Evolutionary conservation across 2,888 invertebrate genomes (phyloP).

Genomic region (Watsonalla cultraria): DNA sequence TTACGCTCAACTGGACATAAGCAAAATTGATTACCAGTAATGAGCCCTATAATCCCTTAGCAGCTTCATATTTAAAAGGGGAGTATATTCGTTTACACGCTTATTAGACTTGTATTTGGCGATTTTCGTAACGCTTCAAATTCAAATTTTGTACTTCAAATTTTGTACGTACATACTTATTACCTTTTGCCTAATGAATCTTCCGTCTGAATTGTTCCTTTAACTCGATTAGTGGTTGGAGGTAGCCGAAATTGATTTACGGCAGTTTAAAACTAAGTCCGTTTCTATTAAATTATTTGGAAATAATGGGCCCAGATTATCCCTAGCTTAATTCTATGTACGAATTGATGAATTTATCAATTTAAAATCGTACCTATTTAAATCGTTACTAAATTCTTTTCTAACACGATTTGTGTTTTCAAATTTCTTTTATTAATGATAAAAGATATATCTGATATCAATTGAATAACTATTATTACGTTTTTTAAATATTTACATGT

Average conservation of each 20-base stretch:
- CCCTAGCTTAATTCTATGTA: constrained; percentile 20
- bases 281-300: constrained; percentile 53
- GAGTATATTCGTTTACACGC: constrained; percentile 6
- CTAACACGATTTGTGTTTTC: no score
- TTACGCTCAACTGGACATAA: constrained; percentile 17
- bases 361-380: constrained; percentile 14
- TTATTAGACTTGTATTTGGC: background rate
- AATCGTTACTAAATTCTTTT: background rate
- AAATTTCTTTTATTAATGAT: no score
- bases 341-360: constrained; percentile 27
- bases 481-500: no score
- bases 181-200: constrained; percentile 25
- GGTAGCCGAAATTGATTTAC: constrained; percentile 56
- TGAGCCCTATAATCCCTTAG: constrained; percentile 12
- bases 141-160: constrained; percentile 11
- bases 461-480: no score
- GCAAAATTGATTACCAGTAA: constrained; percentile 28
- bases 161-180: constrained; percentile 9
- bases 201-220: constrained; percentile 46
- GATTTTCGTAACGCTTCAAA: background rate
- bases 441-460: no score
- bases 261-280: constrained; percentile 58
- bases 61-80: constrained; percentile 8
- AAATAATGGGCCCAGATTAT: constrained; percentile 46
- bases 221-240: constrained; percentile 45